These are phyloP conservation scores for Brachyhypopomus occidentalis DNA, from an alignment of 2,113 vertebrate genomes.

Conservation along the genomic window DNA sequence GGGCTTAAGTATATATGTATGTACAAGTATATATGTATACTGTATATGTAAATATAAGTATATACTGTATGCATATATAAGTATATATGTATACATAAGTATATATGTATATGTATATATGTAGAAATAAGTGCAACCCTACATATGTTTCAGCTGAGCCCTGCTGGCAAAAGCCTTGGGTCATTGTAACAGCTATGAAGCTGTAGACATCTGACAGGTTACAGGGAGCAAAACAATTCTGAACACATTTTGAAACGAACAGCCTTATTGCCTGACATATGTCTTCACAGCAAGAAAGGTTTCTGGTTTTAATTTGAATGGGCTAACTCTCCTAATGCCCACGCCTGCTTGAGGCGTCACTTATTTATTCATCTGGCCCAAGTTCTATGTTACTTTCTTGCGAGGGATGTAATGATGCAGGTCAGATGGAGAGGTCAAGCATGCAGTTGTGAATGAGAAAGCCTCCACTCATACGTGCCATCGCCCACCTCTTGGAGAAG, in stretches of 20 bases:
- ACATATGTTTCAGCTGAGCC: background rate
- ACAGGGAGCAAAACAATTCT: background rate
- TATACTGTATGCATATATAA: background rate
- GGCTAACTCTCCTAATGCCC: too few species aligned
- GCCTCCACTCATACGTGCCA: constrained; percentile 5
- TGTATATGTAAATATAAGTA: background rate
- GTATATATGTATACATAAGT: too few species aligned
- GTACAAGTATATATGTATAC: too few species aligned
- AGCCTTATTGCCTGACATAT: background rate
- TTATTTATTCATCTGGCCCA: constrained; percentile 14
- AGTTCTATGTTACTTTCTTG: constrained; percentile 12
- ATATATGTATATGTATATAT: background rate
- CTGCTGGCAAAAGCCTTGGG: background rate
- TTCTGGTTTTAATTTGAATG: too few species aligned
- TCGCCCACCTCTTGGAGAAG: background rate
- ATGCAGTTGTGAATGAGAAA: constrained; percentile 10
- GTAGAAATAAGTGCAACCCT: too few species aligned
- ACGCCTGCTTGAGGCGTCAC: background rate
- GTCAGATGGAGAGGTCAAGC: constrained; percentile 26
- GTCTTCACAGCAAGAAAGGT: constrained; percentile 2
- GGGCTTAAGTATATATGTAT: too few species aligned
- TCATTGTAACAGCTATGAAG: background rate
- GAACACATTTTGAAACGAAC: background rate
- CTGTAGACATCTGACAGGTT: background rate
- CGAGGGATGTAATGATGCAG: background rate